phyloP scores from a whole-genome alignment of 2,113 vertebrate species.

The Cavia aperea region DNA sequence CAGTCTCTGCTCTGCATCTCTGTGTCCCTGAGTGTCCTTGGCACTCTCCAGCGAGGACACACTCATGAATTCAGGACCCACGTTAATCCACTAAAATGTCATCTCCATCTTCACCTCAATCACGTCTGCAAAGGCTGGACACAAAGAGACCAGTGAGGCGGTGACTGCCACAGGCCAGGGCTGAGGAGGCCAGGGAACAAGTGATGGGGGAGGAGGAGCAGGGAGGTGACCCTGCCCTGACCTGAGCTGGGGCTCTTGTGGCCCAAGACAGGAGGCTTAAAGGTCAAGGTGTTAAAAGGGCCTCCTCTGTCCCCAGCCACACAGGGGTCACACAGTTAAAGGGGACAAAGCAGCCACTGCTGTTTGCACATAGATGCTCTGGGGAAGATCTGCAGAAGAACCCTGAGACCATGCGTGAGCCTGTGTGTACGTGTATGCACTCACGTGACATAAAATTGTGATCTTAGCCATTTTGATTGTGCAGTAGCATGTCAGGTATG shows the following conservation, averaged over 20 bases:
- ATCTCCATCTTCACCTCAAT: background rate
- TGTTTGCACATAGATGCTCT: background rate
- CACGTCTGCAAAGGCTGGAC: background rate
- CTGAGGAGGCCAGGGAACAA: background rate
- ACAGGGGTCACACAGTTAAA: background rate
- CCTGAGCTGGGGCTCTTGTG: background rate
- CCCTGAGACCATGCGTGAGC: background rate
- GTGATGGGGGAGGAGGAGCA: background rate
- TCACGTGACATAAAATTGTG: background rate
- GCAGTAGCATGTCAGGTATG: too few relatives aligned
- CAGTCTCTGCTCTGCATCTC: background rate
- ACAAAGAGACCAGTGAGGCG: background rate
- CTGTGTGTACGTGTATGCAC: fast-evolving
- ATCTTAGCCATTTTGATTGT: background rate
- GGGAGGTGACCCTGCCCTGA: background rate
- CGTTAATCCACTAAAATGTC: background rate
- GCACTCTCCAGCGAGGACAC: background rate
- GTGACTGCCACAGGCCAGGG: background rate
- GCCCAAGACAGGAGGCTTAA: background rate
- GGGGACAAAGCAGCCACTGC: background rate
- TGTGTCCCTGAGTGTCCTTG: background rate
- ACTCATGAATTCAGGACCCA: background rate
- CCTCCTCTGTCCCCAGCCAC: background rate
- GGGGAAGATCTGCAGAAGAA: background rate
- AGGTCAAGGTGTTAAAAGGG: background rate